A percentile compares a stretch with the other conserved stretches of the same genome.
phyloP scores from a whole-genome alignment of 1,140 invertebrate species.

The Drosophila obscura region DNA sequence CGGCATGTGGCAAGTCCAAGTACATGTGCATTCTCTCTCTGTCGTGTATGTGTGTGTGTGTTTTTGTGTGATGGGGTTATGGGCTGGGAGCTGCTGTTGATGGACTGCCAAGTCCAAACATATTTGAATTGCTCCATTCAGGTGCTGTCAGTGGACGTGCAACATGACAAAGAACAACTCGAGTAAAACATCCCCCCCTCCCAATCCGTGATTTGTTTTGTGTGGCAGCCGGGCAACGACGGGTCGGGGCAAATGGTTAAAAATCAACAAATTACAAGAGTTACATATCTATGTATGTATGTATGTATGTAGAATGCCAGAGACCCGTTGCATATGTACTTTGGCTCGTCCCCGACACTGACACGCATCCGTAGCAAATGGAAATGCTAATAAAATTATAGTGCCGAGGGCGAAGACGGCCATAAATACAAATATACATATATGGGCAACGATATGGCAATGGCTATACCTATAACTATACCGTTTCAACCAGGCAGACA shows the following conservation, averaged over 20 bases:
- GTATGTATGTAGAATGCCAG: background rate
- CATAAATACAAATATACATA: constrained; percentile 10
- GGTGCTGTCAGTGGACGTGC: constrained; percentile 3
- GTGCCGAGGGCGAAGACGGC: constrained; percentile 29
- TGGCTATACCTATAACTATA: no score
- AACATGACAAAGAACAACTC: background rate
- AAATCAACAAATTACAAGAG: constrained; percentile 59
- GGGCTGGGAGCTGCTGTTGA: constrained; percentile 2
- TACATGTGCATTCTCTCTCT: no score
- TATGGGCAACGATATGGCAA: no score
- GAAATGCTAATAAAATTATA: constrained; percentile 79
- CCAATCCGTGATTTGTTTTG: background rate
- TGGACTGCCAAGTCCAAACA: constrained; percentile 37
- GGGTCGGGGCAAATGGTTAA: constrained; percentile 22
- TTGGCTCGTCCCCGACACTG: background rate
- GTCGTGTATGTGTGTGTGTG: background rate
- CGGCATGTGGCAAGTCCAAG: no score
- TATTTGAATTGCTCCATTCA: constrained; percentile 30
- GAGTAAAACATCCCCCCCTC: background rate
- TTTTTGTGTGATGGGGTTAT: constrained; percentile 3
- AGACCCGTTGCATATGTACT: constrained; percentile 18
- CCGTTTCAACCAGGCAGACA: background rate
- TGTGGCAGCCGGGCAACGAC: constrained; percentile 47
- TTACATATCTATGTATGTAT: constrained; percentile 14
- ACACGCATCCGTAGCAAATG: constrained; percentile 24